Percentiles rank a stretch among this genome's conserved stretches.
Evolutionary conservation across 2,113 vertebrate species (phyloP).

Genomic region (Syngnathus typhle): DNA sequence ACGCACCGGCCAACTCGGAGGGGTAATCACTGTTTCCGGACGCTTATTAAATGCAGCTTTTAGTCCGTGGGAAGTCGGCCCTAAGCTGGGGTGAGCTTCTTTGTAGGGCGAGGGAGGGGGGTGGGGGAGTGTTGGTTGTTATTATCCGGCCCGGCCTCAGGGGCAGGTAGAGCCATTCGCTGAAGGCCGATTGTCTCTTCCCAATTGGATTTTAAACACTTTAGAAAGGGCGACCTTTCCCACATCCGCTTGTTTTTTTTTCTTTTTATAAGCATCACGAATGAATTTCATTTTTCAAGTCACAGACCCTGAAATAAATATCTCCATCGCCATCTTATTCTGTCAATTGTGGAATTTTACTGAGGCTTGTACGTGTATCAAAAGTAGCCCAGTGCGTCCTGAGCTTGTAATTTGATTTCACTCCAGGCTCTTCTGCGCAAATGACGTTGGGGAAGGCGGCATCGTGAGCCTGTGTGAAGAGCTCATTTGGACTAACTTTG

Average conservation of each 20-base stretch:
- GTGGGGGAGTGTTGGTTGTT: conserved; percentile 30
- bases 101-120: conserved; percentile 37
- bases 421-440: conserved; percentile 26
- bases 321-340: neutral
- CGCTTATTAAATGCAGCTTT: conserved; percentile 73
- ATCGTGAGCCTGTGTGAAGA: conserved; percentile 35
- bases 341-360: neutral
- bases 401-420: conserved; percentile 19
- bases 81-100: conserved; percentile 51
- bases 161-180: conserved; percentile 56
- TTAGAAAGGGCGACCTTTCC: conserved; percentile 43
- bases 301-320: neutral
- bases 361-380: neutral
- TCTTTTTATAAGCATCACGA: neutral
- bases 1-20: conserved; percentile 65
- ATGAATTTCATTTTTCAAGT: neutral
- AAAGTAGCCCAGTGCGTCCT: neutral
- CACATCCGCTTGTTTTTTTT: conserved; percentile 7
- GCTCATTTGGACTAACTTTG: conserved; percentile 63
- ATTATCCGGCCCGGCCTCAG: conserved; percentile 56
- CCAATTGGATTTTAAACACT: conserved; percentile 48
- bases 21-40: conserved; percentile 71
- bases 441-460: conserved; percentile 39
- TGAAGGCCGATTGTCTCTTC: conserved; percentile 56
- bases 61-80: conserved; percentile 62